Base-by-base conservation (phyloP, 2,797 vertebrate species). In the Novumbra hubbsi region DNA sequence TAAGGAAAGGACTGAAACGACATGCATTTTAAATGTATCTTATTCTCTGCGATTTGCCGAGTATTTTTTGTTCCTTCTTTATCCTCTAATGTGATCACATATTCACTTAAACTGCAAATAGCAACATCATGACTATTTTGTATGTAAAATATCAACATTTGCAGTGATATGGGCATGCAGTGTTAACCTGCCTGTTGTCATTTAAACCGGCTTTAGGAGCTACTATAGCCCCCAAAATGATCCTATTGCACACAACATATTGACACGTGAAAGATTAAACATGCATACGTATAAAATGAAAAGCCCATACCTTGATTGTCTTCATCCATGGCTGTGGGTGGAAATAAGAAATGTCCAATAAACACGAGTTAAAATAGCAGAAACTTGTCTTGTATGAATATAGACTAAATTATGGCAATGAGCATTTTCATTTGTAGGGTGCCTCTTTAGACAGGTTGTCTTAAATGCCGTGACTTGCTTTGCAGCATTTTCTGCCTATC, bases 261-360 rank as follows among this genome's bases (percentile, higher is more conserved):
- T 24, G 1, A 27, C 24, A 63, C 60, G 28, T 27, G 12, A 64
- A 27, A 15, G 24, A 32, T 34, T 64, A 32, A 16, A 34, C 17
- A 34, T 67, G 30, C 65, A 19, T 34, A 34, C 32, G 32, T 16
- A 16, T 70, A 14, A 70, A 84, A 70, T n/a, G 63, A 80, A 69
- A 76, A 52, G 71, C 73, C 74, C 85, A 28, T 92, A 94, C 93
- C 93, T 91, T 93, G 92, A 82, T 91, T 92, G 62, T 93, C 92
- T 77, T 93, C 93, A 76, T 94, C 91, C 92, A 93, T 93, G 79
- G 68, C 80, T 80, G 80, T 74, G 81, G 81, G 9, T 78, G 15
- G 74, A 72, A 72, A 79, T 81, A 76, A 76, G 64, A 74, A 79
- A 73, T 72, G 67, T 48, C 69, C 72, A 68, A 64, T 63, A 77